A percentile compares a stretch with the other conserved stretches of the same genome.
Evolutionary conservation across 2,797 vertebrate species (phyloP).

Genomic region (Enteromius treurensis): DNA sequence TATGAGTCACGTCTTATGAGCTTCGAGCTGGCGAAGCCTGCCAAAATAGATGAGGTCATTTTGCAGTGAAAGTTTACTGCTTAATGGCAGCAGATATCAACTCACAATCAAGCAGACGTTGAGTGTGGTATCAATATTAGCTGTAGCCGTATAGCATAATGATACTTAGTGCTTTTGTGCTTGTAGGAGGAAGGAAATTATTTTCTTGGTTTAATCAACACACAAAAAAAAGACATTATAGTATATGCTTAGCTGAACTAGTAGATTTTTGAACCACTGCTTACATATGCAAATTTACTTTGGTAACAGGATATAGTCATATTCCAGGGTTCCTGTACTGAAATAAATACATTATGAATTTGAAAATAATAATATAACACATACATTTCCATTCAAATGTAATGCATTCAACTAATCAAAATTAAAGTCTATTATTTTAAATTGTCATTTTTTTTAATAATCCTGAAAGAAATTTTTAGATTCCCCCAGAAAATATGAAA

Average conservation of each 20-base stretch:
- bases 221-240: background rate
- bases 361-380: too few relatives aligned
- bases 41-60: slow-evolving; percentile 11
- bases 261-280: background rate
- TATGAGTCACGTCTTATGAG: slow-evolving; percentile 25
- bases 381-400: background rate
- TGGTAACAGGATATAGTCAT: background rate
- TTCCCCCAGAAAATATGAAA: too few relatives aligned
- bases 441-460: background rate
- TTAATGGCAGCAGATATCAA: background rate
- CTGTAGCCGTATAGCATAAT: background rate
- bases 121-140: background rate
- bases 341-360: background rate
- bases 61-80: slow-evolving; percentile 11
- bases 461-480: background rate
- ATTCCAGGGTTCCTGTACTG: background rate
- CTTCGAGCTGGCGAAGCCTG: slow-evolving; percentile 5
- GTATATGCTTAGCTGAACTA: background rate
- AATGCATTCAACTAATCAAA: background rate
- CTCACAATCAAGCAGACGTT: background rate
- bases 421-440: background rate
- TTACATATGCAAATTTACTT: background rate
- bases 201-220: background rate
- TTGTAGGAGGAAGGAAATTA: background rate
- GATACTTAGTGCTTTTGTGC: background rate